Percentiles rank a stretch among this genome's conserved stretches.
Conservation (phyloP, 23 tunicate genomes). For the Ascidia mentula region DNA sequence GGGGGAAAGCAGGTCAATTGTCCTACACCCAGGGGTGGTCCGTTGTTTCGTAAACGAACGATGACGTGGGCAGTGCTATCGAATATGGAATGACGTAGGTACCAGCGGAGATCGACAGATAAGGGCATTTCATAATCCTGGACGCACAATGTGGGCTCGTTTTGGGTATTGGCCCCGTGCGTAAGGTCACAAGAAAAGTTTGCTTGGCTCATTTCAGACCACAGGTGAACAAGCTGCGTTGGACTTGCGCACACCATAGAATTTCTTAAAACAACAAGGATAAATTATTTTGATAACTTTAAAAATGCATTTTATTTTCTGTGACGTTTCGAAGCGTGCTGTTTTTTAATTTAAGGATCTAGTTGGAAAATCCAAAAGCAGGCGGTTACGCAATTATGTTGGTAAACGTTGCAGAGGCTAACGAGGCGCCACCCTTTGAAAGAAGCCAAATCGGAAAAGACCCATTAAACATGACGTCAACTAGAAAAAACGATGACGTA, state of each 20-base stretch:
- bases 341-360: no score
- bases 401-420: no score
- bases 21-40: background rate
- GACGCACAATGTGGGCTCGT: background rate
- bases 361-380: no score
- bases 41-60: background rate
- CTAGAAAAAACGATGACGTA: background rate
- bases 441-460: conserved; percentile 1
- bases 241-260: no score
- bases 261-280: no score
- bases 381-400: no score
- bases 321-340: no score
- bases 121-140: background rate
- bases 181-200: background rate
- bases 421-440: no score
- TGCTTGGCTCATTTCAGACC: no score
- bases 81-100: background rate
- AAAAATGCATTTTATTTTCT: no score
- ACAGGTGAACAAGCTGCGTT: no score
- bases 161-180: background rate
- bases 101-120: background rate
- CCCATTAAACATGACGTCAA: background rate
- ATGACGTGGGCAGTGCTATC: background rate
- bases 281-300: no score
- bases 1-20: background rate